These are phyloP conservation scores for Apotomis capreana DNA, from an alignment of 2,888 invertebrate genomes.

Conservation along the genomic window DNA sequence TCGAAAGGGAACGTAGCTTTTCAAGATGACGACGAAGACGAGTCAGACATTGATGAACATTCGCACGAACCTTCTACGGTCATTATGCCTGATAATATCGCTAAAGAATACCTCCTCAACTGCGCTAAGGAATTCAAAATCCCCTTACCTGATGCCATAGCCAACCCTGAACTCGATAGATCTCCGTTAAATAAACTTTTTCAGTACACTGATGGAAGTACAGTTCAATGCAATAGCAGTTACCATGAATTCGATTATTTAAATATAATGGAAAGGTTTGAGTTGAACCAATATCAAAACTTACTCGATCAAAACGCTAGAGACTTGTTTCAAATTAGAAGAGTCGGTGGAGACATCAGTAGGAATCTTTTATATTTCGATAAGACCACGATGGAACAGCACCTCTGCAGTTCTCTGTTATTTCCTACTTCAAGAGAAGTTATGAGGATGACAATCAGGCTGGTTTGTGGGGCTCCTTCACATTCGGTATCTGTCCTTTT, in stretches of 20 bases:
- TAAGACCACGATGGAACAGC: slow-evolving; percentile 71
- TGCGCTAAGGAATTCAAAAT: slow-evolving; percentile 67
- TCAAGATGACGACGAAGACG: slow-evolving; percentile 47
- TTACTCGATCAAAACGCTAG: slow-evolving; percentile 64
- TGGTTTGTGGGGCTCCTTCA: slow-evolving; percentile 70
- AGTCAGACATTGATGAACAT: slow-evolving; percentile 37
- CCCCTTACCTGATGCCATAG: slow-evolving; percentile 63
- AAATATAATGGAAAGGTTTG: slow-evolving; percentile 67
- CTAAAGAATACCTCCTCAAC: slow-evolving; percentile 60
- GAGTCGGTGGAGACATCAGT: slow-evolving; percentile 48
- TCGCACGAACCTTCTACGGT: neutral
- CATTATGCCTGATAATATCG: slow-evolving; percentile 55
- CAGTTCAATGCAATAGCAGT: slow-evolving; percentile 57
- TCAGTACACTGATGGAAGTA: slow-evolving; percentile 64
- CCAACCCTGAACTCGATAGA: slow-evolving; percentile 54
- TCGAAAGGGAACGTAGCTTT: slow-evolving; percentile 68
- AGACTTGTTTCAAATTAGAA: slow-evolving; percentile 61
- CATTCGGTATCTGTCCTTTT: slow-evolving; percentile 71
- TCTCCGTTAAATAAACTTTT: slow-evolving; percentile 65
- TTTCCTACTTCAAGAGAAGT: slow-evolving; percentile 69
- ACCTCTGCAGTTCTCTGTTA: slow-evolving; percentile 64
- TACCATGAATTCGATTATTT: slow-evolving; percentile 71
- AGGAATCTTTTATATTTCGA: slow-evolving; percentile 65
- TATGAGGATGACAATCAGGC: slow-evolving; percentile 68
- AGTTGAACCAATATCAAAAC: slow-evolving; percentile 71